Evolutionary conservation across 1,140 invertebrate genomes (phyloP), one percentile per base, ranked within the genome.

Genomic region (Philotrypesis tridentata): DNA sequence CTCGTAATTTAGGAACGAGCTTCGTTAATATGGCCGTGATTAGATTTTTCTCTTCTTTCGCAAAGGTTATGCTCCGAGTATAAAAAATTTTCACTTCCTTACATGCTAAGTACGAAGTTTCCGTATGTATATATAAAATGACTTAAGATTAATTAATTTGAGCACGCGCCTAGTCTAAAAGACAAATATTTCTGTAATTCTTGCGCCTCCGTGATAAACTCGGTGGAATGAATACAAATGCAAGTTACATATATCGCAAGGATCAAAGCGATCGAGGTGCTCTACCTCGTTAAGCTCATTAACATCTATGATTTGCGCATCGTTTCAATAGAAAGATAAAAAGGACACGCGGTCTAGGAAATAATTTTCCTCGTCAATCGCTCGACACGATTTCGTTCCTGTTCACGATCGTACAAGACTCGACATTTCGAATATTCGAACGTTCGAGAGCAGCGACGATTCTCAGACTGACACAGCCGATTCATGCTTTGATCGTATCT

Each of bases 391-490:
- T 67, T 78, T 70, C 65, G 6, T 40, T 67, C 5, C n/a, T 17
- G 8, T 40, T 43, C 37, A 8, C 43, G 7, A 40, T 40, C 2
- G 11, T 21, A 6, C 8, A 5, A 12, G 23, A 12, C 29, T 70
- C 25, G n/a, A n/a, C 21, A 23, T 29, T 65, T 23, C 23, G 27
- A 48, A 33, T 75, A 43, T 77, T 43, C 6, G 33, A 77, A 67
- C 33, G 1, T 1, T 29, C 29, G 27, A n/a, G 27, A n/a, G 25
- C 17, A 29, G 43, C 40, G 1, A 31, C 55, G 21, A 43, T 63
- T 21, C 3, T 40, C 31, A 31, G 12, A 60, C n/a, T n/a, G 60
- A 17, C 79, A 80, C 79, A 80, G 78, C 78, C 78, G 55, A 80
- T 72, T 43, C 70, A 17, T 29, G 65, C 33, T 7, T 31, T 65